Percentiles rank a stretch among this genome's conserved stretches.
phyloP scores from a whole-genome alignment of 1,140 invertebrate species.

The Hydropsyche tenuis region DNA sequence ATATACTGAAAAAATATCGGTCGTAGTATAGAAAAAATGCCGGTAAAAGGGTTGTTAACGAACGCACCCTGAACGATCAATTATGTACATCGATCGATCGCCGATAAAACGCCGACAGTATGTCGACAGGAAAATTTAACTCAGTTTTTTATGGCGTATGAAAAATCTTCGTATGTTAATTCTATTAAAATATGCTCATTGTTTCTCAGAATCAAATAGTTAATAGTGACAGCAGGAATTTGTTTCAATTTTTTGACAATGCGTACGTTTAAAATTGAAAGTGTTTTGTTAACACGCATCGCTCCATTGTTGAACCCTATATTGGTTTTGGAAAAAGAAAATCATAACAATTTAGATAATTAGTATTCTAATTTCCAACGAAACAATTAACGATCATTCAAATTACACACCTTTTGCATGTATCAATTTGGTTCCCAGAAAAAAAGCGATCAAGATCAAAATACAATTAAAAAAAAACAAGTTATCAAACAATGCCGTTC shows the following conservation, averaged over 20 bases:
- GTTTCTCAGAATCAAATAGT: not conserved
- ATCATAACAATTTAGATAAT: no score
- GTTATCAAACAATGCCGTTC: no score
- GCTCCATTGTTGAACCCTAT: not conserved
- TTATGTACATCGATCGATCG: not conserved
- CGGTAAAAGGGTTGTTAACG: slow-evolving; percentile 32
- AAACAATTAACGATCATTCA: no score
- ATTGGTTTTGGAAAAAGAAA: no score
- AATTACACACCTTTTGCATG: no score
- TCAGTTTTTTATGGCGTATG: not conserved
- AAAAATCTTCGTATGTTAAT: slow-evolving; percentile 3
- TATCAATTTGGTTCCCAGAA: no score
- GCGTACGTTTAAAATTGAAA: slow-evolving; percentile 5
- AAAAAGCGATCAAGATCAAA: no score
- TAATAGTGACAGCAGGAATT: no score
- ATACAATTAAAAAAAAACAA: no score
- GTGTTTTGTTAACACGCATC: not conserved
- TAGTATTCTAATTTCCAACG: no score
- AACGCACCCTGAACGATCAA: slow-evolving; percentile 21
- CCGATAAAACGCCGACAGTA: slow-evolving; percentile 7
- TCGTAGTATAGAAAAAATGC: slow-evolving; percentile 13
- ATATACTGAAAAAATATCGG: not conserved
- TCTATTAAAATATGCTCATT: not conserved
- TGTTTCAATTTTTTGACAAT: no score
- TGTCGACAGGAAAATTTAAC: slow-evolving; percentile 6